A percentile compares a stretch with the other conserved stretches of the same genome.
Evolutionary conservation across 1,140 invertebrate genomes (phyloP).

Genomic region (Limonius californicus): DNA sequence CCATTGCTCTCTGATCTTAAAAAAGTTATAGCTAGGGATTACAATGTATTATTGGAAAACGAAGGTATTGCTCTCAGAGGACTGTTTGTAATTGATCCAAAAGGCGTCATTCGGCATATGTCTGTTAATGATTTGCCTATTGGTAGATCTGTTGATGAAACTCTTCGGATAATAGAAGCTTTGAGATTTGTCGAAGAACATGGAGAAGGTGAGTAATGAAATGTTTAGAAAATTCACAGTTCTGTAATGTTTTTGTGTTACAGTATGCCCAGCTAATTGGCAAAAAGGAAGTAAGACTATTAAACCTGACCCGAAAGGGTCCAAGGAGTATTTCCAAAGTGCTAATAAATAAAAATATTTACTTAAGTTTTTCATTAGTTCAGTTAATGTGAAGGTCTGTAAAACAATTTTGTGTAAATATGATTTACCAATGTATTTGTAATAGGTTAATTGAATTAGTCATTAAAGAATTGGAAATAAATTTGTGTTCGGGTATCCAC

Average conservation of each 20-base stretch:
- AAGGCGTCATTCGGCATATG: conserved; percentile 72
- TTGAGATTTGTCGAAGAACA: conserved; percentile 92
- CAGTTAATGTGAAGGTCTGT: background rate
- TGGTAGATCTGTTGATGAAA: conserved; percentile 89
- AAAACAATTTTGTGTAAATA: background rate
- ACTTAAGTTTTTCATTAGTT: background rate
- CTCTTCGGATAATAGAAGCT: conserved; percentile 83
- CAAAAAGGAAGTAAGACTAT: conserved; percentile 72
- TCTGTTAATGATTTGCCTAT: conserved; percentile 89
- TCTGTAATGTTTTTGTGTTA: conserved; percentile 36
- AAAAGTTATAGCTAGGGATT: conserved; percentile 81
- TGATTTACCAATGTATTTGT: too few species aligned
- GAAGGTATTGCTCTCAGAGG: conserved; percentile 84
- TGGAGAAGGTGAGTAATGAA: conserved; percentile 69
- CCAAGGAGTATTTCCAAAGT: conserved; percentile 71
- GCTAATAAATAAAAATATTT: conserved; percentile 20
- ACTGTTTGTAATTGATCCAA: conserved; percentile 63
- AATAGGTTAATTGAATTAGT: too few species aligned
- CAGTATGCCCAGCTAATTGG: conserved; percentile 86
- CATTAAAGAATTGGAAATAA: too few species aligned
- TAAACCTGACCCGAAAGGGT: conserved; percentile 76
- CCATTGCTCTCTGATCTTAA: conserved; percentile 91
- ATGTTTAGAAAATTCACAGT: background rate
- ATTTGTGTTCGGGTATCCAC: too few species aligned
- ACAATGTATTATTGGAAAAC: conserved; percentile 83